These are phyloP conservation scores for Pecten maximus DNA, from an alignment of 2,888 invertebrate genomes.

Conservation along the genomic window DNA sequence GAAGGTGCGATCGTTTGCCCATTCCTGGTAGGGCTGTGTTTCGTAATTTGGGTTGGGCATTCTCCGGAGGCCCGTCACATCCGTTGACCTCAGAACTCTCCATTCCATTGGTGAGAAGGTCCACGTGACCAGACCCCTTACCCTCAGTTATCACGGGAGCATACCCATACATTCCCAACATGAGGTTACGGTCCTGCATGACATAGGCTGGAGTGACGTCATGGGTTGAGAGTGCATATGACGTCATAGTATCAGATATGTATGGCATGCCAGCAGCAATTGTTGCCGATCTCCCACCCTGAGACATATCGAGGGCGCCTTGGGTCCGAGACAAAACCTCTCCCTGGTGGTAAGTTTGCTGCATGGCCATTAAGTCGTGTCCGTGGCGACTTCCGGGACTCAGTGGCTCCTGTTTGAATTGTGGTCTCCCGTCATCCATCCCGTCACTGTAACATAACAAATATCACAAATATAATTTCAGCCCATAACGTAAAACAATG, in stretches of 20 bases:
- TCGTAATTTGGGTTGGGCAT: background rate
- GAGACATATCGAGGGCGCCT: background rate
- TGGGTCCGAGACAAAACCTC: background rate
- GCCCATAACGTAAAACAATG: too few species aligned
- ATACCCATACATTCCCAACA: background rate
- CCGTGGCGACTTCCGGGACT: background rate
- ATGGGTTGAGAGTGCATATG: background rate
- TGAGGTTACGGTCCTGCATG: slow-evolving; percentile 6
- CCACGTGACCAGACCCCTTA: background rate
- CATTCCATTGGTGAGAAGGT: background rate
- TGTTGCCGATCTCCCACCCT: background rate
- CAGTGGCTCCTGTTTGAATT: background rate
- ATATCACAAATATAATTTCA: too few species aligned
- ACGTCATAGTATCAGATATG: background rate
- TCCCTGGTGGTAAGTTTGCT: background rate
- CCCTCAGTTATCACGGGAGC: background rate
- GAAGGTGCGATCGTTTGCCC: slow-evolving; percentile 56
- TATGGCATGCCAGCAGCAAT: background rate
- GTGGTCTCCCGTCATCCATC: background rate
- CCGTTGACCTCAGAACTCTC: background rate
- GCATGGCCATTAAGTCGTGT: background rate
- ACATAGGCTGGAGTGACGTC: background rate
- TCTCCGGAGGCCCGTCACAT: background rate
- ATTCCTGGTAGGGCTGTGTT: slow-evolving; percentile 28
- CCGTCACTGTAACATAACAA: background rate